These are phyloP conservation scores for Geophilus truncorum DNA, from an alignment of 2,888 invertebrate species.

Conservation along the genomic window DNA sequence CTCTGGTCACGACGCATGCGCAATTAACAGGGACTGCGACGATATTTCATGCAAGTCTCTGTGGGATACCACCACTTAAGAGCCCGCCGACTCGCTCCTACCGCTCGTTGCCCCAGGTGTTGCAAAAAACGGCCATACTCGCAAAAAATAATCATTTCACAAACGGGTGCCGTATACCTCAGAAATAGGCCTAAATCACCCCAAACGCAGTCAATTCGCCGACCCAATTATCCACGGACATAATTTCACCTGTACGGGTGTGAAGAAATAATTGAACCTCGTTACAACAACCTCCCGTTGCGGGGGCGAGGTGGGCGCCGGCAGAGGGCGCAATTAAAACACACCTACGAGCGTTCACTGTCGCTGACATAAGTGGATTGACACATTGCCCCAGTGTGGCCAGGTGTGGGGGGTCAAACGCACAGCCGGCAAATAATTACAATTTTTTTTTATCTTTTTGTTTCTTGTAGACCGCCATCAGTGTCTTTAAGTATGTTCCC, in stretches of 20 bases:
- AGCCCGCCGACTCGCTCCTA: conserved; percentile 8
- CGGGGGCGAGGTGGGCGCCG: neutral
- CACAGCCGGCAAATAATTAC: conserved; percentile 3
- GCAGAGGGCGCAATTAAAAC: neutral
- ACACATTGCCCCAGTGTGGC: conserved; percentile 14
- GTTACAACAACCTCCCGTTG: neutral
- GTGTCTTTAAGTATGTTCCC: neutral
- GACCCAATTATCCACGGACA: neutral
- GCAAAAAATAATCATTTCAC: neutral
- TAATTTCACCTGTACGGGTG: neutral
- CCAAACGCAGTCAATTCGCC: too few relatives aligned
- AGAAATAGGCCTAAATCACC: neutral
- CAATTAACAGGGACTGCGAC: neutral
- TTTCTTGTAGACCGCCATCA: conserved; percentile 1
- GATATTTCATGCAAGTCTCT: conserved; percentile 12
- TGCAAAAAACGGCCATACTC: neutral
- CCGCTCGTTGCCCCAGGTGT: neutral
- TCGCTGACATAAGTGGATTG: conserved; percentile 11
- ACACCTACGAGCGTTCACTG: neutral
- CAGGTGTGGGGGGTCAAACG: conserved; percentile 14
- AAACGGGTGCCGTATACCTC: neutral
- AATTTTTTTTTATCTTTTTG: conserved; percentile 14
- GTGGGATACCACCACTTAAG: conserved; percentile 4
- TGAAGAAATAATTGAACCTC: neutral
- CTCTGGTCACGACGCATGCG: conserved; percentile 8